Percentiles rank a stretch among this genome's conserved stretches.
Conservation (phyloP, 1,140 invertebrate species). For the Lordiphosa clarofinis region DNA sequence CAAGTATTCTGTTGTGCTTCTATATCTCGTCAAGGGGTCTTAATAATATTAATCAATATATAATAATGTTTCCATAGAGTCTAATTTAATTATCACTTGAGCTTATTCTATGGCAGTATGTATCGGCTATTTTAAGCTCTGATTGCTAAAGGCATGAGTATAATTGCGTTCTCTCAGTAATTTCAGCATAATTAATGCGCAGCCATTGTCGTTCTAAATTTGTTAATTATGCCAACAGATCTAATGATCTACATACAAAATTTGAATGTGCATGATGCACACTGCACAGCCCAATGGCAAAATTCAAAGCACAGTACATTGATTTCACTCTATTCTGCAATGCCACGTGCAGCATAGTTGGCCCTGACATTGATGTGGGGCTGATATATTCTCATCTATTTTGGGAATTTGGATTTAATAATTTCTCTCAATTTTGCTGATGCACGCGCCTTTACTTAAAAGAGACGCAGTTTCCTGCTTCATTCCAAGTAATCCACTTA, state of each 20-base stretch:
- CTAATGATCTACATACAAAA: constrained; percentile 24
- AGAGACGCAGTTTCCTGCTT: neutral
- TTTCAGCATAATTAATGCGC: constrained; percentile 39
- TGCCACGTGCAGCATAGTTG: constrained; percentile 5
- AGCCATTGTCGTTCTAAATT: constrained; percentile 17
- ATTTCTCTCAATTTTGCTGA: constrained; percentile 6
- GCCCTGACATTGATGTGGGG: constrained; percentile 2
- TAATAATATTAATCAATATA: constrained; percentile 43
- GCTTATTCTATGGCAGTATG: constrained; percentile 20
- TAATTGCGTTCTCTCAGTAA: constrained; percentile 11
- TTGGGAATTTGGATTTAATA: constrained; percentile 7
- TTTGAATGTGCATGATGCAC: constrained; percentile 45
- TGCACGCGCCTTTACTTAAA: neutral
- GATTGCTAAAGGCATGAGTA: constrained; percentile 1
- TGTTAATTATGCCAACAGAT: constrained; percentile 54
- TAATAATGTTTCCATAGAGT: constrained; percentile 8
- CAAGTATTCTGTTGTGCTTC: constrained; percentile 5
- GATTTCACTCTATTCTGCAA: constrained; percentile 5
- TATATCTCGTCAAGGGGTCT: constrained; percentile 3
- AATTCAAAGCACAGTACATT: constrained; percentile 38
- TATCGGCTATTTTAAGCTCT: constrained; percentile 13
- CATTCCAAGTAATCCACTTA: constrained; percentile 36
- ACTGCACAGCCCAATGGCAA: constrained; percentile 26
- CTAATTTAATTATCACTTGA: constrained; percentile 56
- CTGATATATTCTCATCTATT: constrained; percentile 7